Conservation (phyloP, 2,113 vertebrate species). For the Siniperca knerii region DNA sequence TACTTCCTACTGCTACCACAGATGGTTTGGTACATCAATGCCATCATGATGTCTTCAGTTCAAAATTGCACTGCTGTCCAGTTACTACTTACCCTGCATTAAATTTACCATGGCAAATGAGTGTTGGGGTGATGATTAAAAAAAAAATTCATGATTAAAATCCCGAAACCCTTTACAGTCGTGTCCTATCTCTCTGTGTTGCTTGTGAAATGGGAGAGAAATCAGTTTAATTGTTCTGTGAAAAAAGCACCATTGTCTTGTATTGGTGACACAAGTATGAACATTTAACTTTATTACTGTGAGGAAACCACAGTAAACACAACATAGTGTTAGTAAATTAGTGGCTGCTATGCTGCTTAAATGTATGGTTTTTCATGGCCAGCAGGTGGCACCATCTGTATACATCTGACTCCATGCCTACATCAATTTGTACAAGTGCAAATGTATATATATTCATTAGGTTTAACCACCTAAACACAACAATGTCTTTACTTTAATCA, state of each 20-base stretch:
- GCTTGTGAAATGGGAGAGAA: neutral
- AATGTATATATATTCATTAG: neutral
- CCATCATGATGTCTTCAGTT: neutral
- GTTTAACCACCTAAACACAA: neutral
- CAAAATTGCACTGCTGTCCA: conserved; percentile 8
- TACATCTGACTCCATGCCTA: neutral
- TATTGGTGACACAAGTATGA: neutral
- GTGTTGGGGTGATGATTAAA: conserved; percentile 10
- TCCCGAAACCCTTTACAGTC: conserved; percentile 32
- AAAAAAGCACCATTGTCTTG: neutral
- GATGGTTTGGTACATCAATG: neutral
- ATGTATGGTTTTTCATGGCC: neutral
- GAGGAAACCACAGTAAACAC: neutral
- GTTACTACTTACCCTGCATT: conserved; percentile 14
- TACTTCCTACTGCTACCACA: neutral
- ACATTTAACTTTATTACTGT: neutral
- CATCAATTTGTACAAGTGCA: neutral
- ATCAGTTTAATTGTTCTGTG: neutral
- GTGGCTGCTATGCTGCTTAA: neutral
- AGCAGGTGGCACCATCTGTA: conserved; percentile 29
- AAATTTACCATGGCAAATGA: conserved; percentile 14
- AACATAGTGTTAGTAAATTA: neutral
- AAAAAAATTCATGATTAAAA: conserved; percentile 57
- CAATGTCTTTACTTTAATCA: neutral
- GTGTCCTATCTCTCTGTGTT: conserved; percentile 18